Conservation (phyloP, 1,140 invertebrate species). For the Monomorium pharaonis region DNA sequence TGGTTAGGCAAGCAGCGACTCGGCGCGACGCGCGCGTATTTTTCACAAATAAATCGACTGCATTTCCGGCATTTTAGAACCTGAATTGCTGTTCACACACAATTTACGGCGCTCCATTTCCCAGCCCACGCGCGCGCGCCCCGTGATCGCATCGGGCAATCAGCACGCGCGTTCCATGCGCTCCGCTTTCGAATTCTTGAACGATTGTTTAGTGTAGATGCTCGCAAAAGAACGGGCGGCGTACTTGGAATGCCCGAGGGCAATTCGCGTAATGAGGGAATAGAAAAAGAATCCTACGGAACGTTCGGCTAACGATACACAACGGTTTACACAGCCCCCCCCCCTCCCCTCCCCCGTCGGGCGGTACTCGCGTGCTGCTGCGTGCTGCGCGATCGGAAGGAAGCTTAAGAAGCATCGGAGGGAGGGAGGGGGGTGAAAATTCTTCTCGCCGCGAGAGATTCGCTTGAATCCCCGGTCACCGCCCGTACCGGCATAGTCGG, state of each 20-base stretch:
- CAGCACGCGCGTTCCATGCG: conserved; percentile 38
- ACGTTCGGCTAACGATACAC: conserved; percentile 2
- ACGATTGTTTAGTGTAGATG: conserved; percentile 35
- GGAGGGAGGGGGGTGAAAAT: conserved; percentile 16
- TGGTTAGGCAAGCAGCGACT: neutral
- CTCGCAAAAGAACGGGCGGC: conserved; percentile 29
- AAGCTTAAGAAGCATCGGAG: neutral
- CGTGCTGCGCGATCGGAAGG: neutral
- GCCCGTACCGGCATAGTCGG: conserved; percentile 29
- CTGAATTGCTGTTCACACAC: conserved; percentile 56
- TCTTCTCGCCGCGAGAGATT: conserved; percentile 7
- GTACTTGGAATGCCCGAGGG: conserved; percentile 13
- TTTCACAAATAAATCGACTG: conserved; percentile 50
- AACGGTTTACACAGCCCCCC: neutral
- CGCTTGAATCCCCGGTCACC: conserved; percentile 27
- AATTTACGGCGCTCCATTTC: conserved; percentile 54
- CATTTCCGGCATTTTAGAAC: conserved; percentile 52
- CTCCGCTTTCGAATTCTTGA: conserved; percentile 52
- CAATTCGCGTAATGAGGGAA: conserved; percentile 41
- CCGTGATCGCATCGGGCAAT: conserved; percentile 53
- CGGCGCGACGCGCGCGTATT: conserved; percentile 22
- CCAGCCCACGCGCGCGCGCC: neutral
- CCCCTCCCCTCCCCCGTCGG: too few species aligned
- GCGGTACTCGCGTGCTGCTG: neutral
- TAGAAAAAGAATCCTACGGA: conserved; percentile 21